These are phyloP conservation scores for Tenthredo scrophulariae DNA, from an alignment of 2,888 invertebrate species.

Conservation along the genomic window DNA sequence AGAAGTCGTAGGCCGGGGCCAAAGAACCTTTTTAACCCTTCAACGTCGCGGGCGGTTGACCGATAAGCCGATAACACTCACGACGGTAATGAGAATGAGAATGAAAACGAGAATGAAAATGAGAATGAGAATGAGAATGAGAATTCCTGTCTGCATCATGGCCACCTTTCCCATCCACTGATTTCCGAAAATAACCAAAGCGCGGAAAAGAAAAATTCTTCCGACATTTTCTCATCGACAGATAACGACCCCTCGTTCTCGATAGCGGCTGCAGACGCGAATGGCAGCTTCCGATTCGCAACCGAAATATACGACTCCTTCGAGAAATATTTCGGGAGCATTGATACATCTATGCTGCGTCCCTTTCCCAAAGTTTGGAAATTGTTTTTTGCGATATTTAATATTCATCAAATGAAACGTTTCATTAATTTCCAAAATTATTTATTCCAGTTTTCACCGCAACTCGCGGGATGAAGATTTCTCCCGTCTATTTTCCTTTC, in stretches of 20 bases:
- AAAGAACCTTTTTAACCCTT: slow-evolving; percentile 26
- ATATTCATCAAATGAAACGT: neutral
- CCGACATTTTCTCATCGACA: neutral
- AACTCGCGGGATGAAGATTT: neutral
- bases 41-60: slow-evolving; percentile 18
- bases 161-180: neutral
- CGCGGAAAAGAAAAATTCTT: neutral
- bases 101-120: neutral
- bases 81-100: neutral
- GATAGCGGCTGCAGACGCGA: neutral
- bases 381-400: neutral
- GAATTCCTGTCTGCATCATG: slow-evolving; percentile 2
- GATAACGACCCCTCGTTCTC: neutral
- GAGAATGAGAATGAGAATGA: neutral
- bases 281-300: neutral
- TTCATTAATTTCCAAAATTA: neutral
- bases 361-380: fast-evolving
- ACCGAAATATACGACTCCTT: neutral
- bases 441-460: neutral
- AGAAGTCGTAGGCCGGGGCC: slow-evolving; percentile 1
- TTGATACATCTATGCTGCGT: neutral
- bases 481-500: neutral
- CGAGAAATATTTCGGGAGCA: neutral
- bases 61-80: slow-evolving; percentile 41
- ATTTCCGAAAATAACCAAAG: neutral